Conservation (phyloP, 1,140 invertebrate genomes). For the Vollenhovia emeryi region DNA sequence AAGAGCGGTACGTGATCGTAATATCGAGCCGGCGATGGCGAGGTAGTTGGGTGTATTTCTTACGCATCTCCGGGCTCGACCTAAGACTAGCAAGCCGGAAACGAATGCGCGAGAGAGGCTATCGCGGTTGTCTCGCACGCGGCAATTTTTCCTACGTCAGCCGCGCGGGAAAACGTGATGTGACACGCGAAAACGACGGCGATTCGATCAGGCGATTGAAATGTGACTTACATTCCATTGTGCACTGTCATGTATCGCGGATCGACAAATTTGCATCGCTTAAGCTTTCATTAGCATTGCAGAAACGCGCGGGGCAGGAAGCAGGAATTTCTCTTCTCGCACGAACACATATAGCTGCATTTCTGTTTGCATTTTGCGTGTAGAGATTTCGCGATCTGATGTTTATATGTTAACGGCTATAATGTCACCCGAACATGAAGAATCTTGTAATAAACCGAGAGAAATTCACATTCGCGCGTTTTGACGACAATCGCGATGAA, state of each 20-base stretch:
- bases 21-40: slow-evolving; percentile 24
- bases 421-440: background rate
- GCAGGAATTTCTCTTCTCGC: background rate
- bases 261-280: background rate
- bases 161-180: slow-evolving; percentile 21
- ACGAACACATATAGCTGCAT: background rate
- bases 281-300: background rate
- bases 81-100: slow-evolving; percentile 33
- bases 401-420: background rate
- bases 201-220: slow-evolving; percentile 18
- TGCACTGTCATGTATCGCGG: background rate
- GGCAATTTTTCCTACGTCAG: slow-evolving; percentile 20
- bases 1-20: slow-evolving; percentile 51
- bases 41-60: slow-evolving; percentile 21
- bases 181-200: background rate
- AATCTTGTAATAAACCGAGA: background rate
- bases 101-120: background rate
- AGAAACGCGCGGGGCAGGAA: background rate
- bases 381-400: background rate
- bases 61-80: slow-evolving; percentile 25
- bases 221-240: slow-evolving; percentile 6
- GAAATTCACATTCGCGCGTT: background rate
- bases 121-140: slow-evolving; percentile 3
- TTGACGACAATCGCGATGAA: background rate
- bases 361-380: background rate